A percentile compares a stretch with the other conserved stretches of the same genome.
Evolutionary conservation across 2,888 invertebrate species (phyloP).

Genomic region (Choristoneura rosaceana): DNA sequence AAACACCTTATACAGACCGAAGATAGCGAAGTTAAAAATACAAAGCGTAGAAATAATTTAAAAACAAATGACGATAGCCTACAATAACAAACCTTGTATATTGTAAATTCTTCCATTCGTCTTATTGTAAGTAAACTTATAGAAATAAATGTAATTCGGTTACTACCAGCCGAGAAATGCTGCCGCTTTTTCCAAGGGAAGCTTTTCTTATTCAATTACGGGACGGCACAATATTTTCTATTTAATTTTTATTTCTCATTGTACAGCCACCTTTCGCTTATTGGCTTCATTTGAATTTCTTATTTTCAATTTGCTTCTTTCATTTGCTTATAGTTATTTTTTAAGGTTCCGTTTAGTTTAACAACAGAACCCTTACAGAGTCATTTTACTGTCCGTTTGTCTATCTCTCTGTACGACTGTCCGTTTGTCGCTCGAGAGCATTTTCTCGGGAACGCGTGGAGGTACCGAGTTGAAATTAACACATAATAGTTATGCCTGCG

Average conservation of each 20-base stretch:
- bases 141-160: constrained; percentile 78
- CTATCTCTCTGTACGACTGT: too few species aligned
- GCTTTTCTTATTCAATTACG: constrained; percentile 74
- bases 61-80: too few species aligned
- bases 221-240: constrained; percentile 79
- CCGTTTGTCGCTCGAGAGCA: too few species aligned
- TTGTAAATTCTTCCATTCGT: constrained; percentile 37
- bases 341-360: too few species aligned
- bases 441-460: too few species aligned
- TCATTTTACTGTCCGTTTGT: too few species aligned
- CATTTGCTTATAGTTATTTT: neutral
- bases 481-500: too few species aligned
- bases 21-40: too few species aligned
- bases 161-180: constrained; percentile 62
- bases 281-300: constrained; percentile 67
- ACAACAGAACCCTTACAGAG: too few species aligned
- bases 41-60: too few species aligned
- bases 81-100: neutral
- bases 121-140: constrained; percentile 80
- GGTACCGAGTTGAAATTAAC: too few species aligned
- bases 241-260: constrained; percentile 80
- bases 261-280: constrained; percentile 59
- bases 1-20: too few species aligned
- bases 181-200: constrained; percentile 55
- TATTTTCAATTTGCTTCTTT: constrained; percentile 46